Evolutionary conservation across 2,888 invertebrate genomes (phyloP), one percentile per base, ranked within the genome.

Genomic region (Drosophila parthenogenetica): DNA sequence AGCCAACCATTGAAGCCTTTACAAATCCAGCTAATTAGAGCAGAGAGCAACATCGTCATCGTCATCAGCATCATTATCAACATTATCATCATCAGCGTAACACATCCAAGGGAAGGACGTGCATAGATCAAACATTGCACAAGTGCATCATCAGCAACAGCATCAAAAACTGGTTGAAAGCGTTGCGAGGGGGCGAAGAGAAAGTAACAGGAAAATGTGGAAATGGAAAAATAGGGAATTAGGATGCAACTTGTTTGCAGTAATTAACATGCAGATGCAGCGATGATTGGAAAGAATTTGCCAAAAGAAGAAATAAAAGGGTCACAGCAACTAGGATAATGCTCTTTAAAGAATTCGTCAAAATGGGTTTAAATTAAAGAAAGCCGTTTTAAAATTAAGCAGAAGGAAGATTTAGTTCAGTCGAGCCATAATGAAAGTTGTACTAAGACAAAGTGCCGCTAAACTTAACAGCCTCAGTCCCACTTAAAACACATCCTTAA

Each of bases 71-170:
- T n/a, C 32, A 19, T 19, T 17, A 19, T 14, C 22, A 22, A 7
- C 45, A 8, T 46, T 40, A 53, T 40, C 35, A 49, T 50, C 37
- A 37, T 35, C 13, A 35, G 35, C 35, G 35, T 35, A 87, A 83
- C 69, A 74, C 83, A 87, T 53, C 65, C 63, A 64, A 79, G 60
- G 45, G 70, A 50, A 62, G 54, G 42, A 63, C 55, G 35, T 78
- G 68, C 73, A 71, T 76, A 88, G 75, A 89, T 85, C 90, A 87
- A 81, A 78, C 85, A 76, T 66, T 67, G 76, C 69, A 73, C 84
- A 88, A 82, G 80, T 85, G 81, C 87, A 77, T 42, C 73, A 54
- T 54, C 51, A 51, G 16, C 40, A 61, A 8, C 63, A 69, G 58
- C 61, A 57, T 25, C 13, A n/a, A 17, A 46, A 63, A 39, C 40